These are phyloP conservation scores for Erinaceus europaeus DNA, from an alignment of 2,113 vertebrate species.

Conservation along the genomic window DNA sequence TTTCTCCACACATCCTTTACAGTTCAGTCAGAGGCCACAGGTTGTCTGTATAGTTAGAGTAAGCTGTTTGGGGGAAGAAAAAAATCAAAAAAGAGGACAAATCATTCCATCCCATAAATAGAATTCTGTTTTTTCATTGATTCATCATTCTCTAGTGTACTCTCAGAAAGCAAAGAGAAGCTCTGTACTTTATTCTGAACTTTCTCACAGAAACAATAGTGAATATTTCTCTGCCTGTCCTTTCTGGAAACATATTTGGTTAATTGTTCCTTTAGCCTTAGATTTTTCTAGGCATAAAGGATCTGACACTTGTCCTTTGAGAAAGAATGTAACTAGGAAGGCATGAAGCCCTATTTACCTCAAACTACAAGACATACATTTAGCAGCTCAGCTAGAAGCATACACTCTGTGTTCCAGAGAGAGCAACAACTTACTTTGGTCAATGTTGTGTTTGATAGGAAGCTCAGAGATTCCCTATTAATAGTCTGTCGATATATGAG, in stretches of 20 bases:
- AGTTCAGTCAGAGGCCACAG: background rate
- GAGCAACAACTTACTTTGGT: background rate
- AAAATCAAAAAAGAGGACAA: background rate
- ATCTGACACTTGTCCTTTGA: constrained; percentile 9
- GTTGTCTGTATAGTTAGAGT: background rate
- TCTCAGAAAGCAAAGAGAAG: background rate
- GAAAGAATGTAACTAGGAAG: background rate
- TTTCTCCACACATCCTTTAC: background rate
- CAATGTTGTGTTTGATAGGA: background rate
- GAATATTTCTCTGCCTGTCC: background rate
- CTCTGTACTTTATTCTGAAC: background rate
- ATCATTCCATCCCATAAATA: background rate
- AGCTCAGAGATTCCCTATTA: background rate
- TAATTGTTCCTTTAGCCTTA: background rate
- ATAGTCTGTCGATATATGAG: background rate
- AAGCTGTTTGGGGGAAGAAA: background rate
- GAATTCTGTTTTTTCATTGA: background rate
- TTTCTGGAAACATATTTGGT: constrained; percentile 21
- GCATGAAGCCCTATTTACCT: constrained; percentile 36
- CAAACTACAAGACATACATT: constrained; percentile 8
- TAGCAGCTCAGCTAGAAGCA: constrained; percentile 20
- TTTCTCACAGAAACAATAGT: background rate
- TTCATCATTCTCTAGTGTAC: background rate
- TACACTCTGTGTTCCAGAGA: background rate
- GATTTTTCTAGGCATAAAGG: background rate